These are phyloP conservation scores for Batillaria attramentaria DNA, from an alignment of 1,140 invertebrate species.

Conservation along the genomic window DNA sequence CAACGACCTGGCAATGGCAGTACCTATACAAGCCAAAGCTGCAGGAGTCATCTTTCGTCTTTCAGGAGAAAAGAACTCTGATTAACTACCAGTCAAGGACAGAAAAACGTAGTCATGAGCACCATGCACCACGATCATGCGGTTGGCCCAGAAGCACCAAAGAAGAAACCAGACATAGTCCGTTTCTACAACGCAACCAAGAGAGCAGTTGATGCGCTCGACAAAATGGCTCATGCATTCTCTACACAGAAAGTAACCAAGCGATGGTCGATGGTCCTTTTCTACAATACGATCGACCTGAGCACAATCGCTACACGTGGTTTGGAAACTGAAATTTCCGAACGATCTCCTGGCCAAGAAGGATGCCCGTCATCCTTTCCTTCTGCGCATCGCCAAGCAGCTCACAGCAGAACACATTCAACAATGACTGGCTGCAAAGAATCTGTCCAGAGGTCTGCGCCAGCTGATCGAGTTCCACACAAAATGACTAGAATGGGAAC, in stretches of 20 bases:
- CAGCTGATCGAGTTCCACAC: not conserved
- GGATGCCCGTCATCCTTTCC: not conserved
- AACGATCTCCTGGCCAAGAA: not conserved
- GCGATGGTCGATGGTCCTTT: conserved; percentile 47
- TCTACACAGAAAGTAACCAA: conserved; percentile 37
- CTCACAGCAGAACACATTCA: not conserved
- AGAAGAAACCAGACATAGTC: conserved; percentile 70
- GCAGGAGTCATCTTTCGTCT: conserved; percentile 29
- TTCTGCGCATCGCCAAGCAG: not conserved
- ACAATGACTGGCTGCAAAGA: not conserved
- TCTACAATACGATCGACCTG: conserved; percentile 49
- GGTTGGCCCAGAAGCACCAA: conserved; percentile 6
- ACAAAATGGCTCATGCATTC: conserved; percentile 38
- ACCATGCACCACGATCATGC: conserved; percentile 53
- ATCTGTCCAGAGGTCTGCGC: not conserved
- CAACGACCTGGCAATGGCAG: too few relatives aligned
- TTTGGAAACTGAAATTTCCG: conserved; percentile 18
- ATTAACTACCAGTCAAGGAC: conserved; percentile 59
- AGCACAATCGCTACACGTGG: conserved; percentile 22
- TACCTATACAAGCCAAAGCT: too few relatives aligned
- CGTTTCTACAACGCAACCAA: conserved; percentile 71
- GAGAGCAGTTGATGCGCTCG: conserved; percentile 71
- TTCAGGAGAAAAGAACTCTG: conserved; percentile 52
- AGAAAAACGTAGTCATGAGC: conserved; percentile 65
- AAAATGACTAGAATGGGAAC: too few relatives aligned